Percentiles rank a stretch among this genome's conserved stretches.
Evolutionary conservation across 1,140 invertebrate species (phyloP).

Genomic region (Galendromus occidentalis): DNA sequence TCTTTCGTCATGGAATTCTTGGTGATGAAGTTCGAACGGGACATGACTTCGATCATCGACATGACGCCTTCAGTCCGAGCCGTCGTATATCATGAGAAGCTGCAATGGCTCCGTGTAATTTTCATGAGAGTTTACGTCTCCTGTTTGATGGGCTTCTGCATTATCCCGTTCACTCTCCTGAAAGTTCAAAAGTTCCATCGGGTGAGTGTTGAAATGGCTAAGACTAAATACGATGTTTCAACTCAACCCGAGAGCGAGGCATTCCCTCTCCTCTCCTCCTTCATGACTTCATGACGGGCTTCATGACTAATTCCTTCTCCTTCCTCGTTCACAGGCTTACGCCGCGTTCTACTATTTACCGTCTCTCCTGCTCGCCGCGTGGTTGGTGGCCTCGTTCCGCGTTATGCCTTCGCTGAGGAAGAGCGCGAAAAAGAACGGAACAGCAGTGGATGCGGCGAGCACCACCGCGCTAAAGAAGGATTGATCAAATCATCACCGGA

Average conservation of each 20-base stretch:
- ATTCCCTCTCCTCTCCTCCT: no score
- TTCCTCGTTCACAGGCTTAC: not conserved
- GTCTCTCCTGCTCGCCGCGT: not conserved
- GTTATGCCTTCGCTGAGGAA: not conserved
- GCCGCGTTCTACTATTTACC: conserved; percentile 1
- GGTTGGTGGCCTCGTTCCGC: not conserved
- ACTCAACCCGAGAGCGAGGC: no score
- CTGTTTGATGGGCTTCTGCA: conserved; percentile 62
- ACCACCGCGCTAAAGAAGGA: no score
- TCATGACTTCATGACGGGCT: no score
- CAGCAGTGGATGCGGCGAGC: no score
- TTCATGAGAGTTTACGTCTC: conserved; percentile 52
- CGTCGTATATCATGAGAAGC: conserved; percentile 20
- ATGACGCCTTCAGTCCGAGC: conserved; percentile 24
- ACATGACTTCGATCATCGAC: conserved; percentile 35
- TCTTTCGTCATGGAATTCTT: conserved; percentile 78
- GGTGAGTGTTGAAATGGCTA: not conserved
- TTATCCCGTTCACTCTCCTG: conserved; percentile 55
- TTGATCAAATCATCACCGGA: no score
- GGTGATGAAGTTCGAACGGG: conserved; percentile 65
- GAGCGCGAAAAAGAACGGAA: no score
- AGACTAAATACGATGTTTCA: no score
- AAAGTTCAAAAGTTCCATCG: not conserved
- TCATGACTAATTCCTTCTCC: no score
- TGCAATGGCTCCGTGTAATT: conserved; percentile 29